Evolutionary conservation across 2,888 invertebrate genomes (phyloP), one percentile per base, ranked within the genome.

Genomic region (Cephus runcator): DNA sequence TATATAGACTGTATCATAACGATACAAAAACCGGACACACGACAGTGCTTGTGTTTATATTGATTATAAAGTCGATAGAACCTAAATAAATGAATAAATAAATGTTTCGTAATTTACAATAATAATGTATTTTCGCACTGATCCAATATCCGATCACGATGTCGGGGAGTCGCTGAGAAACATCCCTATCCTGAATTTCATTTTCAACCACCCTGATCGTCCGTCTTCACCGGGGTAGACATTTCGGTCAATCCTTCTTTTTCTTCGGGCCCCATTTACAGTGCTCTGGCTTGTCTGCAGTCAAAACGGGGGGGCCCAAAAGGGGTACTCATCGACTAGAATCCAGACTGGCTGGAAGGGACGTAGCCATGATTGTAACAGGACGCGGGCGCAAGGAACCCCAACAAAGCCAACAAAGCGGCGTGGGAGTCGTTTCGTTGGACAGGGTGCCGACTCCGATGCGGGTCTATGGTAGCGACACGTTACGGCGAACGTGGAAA

Each of bases 1-100:
- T 90, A 88, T 83, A 90, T 89, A 87, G 85, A 85, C 82, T 90
- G 90, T 91, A 90, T 84, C 81, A 88, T 87, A 87, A 88, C 85
- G 81, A 87, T 84, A 78, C 83, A 83, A 86, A 30, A 85, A 87
- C 85, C 84, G 83, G 85, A 88, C 85, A 86, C 86, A 86, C 86
- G 84, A 84, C 85, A 87, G 88, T 88, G 85, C 87, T 88, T 89
- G 87, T 87, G 88, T 91, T 90, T 90, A 88, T 90, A 91, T 89
- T 86, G 87, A 89, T 85, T 84, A 85, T 86, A 83, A 83, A 84
- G 82, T 84, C 86, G 87, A 85, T 86, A 86, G 88, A 88, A 86
- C 88, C 85, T 83, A 86, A 89, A 88, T 86, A 85, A 86, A 83
- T 83, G 78, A 81, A 84, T 85, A 85, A 88, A 89, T 89, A 87